Evolutionary conservation across 2,113 vertebrate genomes (phyloP).

Genomic region (Rafetus swinhoei): DNA sequence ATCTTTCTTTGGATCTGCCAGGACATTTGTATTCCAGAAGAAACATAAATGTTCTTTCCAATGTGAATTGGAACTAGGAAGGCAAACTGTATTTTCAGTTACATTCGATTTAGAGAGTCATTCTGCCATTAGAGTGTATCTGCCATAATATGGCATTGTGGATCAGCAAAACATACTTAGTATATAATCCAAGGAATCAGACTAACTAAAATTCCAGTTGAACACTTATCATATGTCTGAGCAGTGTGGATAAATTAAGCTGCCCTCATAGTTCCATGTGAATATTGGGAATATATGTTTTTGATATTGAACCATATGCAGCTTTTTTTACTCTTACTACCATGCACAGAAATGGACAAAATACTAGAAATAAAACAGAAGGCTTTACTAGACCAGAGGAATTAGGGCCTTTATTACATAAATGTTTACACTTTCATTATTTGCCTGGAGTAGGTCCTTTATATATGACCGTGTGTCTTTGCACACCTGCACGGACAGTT

Average conservation of each 20-base stretch:
- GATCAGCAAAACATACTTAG: background rate
- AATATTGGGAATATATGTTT: background rate
- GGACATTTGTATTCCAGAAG: background rate
- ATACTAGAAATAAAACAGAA: background rate
- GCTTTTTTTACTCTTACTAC: background rate
- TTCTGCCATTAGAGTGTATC: background rate
- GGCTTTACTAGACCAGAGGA: background rate
- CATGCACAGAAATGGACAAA: fast-evolving
- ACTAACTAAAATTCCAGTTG: background rate
- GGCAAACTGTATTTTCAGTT: background rate
- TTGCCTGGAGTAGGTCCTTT: background rate
- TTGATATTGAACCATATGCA: background rate
- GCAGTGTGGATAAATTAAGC: background rate
- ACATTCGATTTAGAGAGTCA: background rate
- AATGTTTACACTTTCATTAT: constrained; percentile 45
- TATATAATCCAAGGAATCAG: background rate
- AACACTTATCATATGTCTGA: background rate
- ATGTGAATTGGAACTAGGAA: background rate
- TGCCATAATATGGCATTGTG: background rate
- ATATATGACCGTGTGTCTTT: fast-evolving
- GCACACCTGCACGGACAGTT: background rate
- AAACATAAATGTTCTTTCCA: background rate
- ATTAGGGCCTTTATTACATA: constrained; percentile 9
- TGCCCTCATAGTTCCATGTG: background rate
- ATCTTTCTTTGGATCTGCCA: background rate